Base-by-base conservation (phyloP, 2,113 vertebrate species). In the Oostethus manadensis region DNA sequence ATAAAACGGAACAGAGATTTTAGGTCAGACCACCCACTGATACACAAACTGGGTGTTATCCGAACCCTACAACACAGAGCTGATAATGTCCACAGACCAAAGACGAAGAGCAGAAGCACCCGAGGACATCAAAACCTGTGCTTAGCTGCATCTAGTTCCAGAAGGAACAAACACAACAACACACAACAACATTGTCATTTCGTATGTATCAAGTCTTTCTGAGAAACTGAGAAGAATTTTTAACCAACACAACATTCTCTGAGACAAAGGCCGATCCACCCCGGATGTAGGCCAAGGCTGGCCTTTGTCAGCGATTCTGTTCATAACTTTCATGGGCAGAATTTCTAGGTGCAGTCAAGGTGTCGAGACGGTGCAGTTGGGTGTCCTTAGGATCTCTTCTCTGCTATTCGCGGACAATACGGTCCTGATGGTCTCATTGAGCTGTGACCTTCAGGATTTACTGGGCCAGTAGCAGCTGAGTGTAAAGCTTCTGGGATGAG, bases 71-170 rank as follows among this genome's bases (percentile, higher is more conserved):
- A 35, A 72, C 22, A 59, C 58, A 20, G 22, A 35, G 55, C 40
- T 43, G 48, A 66, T 67, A 70, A 60, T 66, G 55, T 60, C 23
- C 20, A 33, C 51, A 10, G 16, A 14, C 17, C 15, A 33, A 53
- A 53, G 26, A 33, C 16, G 26, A 35, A 35, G 15, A 51, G 23
- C 50, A 51, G 5, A 33, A 29, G 17, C 9, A 33, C 1, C 3
- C 10, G 35, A 38, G 35, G 35, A 10, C 1, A 9, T 38, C 35
- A 38, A 49, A 49, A 49, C 47, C 11, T 48, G 47, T 33, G 14
- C 6, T 33, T 17, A 29, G 7, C 23, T 23, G 2, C 50, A 51
- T 33, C 23, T 17, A 51, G 22, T 51, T 51, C 26, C 1, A 16
- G 14, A 51, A 26, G 23, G 23, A 23, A 51, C 49, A 26, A 51